Evolutionary conservation across 2,113 vertebrate genomes (phyloP).

Genomic region (Psilopogon haemacephalus): DNA sequence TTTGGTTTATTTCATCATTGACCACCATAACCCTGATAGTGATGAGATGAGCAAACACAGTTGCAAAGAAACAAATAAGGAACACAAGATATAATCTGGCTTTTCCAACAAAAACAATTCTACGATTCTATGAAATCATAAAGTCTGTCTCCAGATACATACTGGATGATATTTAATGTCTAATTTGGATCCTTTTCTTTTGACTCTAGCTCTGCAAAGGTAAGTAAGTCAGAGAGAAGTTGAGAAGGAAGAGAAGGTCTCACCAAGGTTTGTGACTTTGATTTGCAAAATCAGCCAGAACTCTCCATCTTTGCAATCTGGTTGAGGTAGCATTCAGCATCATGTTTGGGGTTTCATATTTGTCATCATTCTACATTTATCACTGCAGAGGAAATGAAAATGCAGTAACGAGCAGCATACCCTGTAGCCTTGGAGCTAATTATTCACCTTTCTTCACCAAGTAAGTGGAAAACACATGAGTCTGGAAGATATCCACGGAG

Average conservation of each 20-base stretch:
- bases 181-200: neutral
- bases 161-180: neutral
- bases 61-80: neutral
- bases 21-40: neutral
- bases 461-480: neutral
- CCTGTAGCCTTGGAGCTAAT: slow-evolving; percentile 4
- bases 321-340: neutral
- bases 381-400: neutral
- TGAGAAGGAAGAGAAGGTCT: neutral
- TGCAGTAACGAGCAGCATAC: neutral
- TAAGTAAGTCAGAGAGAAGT: neutral
- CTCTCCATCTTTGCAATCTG: neutral
- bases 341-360: neutral
- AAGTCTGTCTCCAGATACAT: neutral
- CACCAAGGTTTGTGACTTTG: neutral
- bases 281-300: neutral
- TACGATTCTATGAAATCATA: neutral
- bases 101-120: too few species aligned
- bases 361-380: neutral
- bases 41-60: neutral
- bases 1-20: neutral
- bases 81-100: neutral
- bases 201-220: neutral
- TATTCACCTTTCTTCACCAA: neutral
- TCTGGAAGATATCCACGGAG: neutral